Conservation (phyloP, 2,113 vertebrate species). For the Isichthys henryi region DNA sequence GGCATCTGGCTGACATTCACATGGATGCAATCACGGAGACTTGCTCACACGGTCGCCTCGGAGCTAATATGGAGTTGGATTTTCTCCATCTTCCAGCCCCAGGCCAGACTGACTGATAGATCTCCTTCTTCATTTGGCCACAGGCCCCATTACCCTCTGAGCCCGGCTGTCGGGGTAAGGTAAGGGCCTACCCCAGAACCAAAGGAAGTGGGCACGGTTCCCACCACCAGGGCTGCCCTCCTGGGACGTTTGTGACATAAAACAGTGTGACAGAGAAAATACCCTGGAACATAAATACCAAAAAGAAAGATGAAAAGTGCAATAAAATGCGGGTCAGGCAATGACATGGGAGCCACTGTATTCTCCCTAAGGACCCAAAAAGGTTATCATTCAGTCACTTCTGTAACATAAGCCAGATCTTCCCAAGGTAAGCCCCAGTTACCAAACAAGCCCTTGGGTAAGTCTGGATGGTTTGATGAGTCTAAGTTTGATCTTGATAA, state of each 20-base stretch:
- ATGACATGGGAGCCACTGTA: slow-evolving; percentile 46
- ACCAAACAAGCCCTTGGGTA: not conserved
- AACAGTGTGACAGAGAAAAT: slow-evolving; percentile 42
- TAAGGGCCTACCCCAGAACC: slow-evolving; percentile 24
- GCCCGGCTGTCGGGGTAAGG: not conserved
- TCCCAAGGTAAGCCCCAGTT: not conserved
- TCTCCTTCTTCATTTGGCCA: not conserved
- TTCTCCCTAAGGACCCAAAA: not conserved
- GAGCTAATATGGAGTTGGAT: slow-evolving; percentile 2
- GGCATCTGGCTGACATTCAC: slow-evolving; percentile 9
- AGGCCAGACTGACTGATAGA: slow-evolving; percentile 18
- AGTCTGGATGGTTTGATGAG: not conserved
- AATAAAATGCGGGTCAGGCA: slow-evolving; percentile 40
- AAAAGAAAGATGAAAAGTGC: slow-evolving; percentile 42
- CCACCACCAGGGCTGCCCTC: slow-evolving; percentile 46
- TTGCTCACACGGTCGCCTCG: not conserved
- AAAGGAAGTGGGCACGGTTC: slow-evolving; percentile 47
- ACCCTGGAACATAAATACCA: slow-evolving; percentile 32
- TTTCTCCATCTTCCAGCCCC: not conserved
- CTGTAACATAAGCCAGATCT: not conserved
- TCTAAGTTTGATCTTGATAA: not conserved
- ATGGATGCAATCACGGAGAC: slow-evolving; percentile 1
- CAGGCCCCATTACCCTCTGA: not conserved
- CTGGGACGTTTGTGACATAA: slow-evolving; percentile 45
- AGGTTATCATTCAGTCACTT: not conserved